A percentile compares a stretch with the other conserved stretches of the same genome.
phyloP scores from a whole-genome alignment of 1,140 invertebrate species.

The Myzus persicae region DNA sequence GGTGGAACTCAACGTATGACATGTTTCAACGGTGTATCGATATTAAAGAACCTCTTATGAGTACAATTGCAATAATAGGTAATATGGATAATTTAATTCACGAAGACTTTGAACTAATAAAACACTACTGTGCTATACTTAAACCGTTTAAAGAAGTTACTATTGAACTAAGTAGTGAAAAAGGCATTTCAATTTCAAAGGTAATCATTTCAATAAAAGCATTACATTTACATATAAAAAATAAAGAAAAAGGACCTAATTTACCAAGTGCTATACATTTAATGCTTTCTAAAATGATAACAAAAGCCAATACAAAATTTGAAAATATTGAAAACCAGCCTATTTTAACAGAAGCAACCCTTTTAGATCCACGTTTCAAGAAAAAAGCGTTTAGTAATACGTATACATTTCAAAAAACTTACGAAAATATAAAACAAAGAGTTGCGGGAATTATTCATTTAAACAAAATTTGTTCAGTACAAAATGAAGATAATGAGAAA shows the following conservation, averaged over 20 bases:
- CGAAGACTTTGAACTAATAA: slow-evolving; percentile 51
- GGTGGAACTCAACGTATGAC: slow-evolving; percentile 60
- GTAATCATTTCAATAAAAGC: background rate
- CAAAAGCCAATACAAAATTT: background rate
- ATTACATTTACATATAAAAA: slow-evolving; percentile 9
- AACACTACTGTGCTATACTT: slow-evolving; percentile 44
- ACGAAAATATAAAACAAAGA: background rate
- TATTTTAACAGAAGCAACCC: slow-evolving; percentile 13
- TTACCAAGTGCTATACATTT: slow-evolving; percentile 2
- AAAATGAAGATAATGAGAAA: background rate
- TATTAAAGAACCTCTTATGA: slow-evolving; percentile 50
- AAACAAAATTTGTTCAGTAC: background rate
- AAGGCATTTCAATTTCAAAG: slow-evolving; percentile 35
- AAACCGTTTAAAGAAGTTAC: slow-evolving; percentile 55
- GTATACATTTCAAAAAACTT: background rate
- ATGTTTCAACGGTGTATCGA: slow-evolving; percentile 57
- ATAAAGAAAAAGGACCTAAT: background rate
- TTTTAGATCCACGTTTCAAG: slow-evolving; percentile 30
- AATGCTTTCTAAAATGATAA: slow-evolving; percentile 25
- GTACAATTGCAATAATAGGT: slow-evolving; percentile 42
- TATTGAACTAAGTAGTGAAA: slow-evolving; percentile 43
- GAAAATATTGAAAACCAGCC: slow-evolving; percentile 19
- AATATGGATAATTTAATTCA: background rate
- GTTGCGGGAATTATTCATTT: background rate
- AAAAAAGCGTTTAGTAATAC: background rate